phyloP scores from a whole-genome alignment of 2,113 vertebrate genomes.

The Sphyrna mokarran region DNA sequence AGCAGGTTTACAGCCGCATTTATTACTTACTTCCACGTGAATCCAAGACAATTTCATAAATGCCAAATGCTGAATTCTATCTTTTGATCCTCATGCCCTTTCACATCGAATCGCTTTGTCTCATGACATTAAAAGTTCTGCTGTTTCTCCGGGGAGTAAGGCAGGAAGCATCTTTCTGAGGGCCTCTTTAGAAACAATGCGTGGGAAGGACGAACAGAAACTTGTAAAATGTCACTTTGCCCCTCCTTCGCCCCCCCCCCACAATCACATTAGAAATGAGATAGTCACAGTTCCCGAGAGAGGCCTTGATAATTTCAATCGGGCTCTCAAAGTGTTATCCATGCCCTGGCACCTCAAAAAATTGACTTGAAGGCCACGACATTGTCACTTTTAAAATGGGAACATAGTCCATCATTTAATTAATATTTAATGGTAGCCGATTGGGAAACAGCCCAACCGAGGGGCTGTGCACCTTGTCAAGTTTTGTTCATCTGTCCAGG shows the following conservation, averaged over 20 bases:
- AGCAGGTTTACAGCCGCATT: neutral
- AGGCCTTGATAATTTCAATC: constrained; percentile 54
- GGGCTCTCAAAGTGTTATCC: constrained; percentile 27
- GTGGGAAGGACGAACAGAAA: constrained; percentile 40
- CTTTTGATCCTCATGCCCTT: neutral
- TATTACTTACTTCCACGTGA: neutral
- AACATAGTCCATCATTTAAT: neutral
- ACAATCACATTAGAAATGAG: constrained; percentile 49
- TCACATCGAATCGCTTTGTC: constrained; percentile 37
- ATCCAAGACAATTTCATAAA: constrained; percentile 46
- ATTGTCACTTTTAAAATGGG: neutral
- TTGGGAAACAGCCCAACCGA: constrained; percentile 43
- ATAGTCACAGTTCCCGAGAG: constrained; percentile 7
- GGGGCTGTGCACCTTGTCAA: neutral
- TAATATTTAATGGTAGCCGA: constrained; percentile 34
- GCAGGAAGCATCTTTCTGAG: constrained; percentile 43
- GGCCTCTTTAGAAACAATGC: constrained; percentile 48
- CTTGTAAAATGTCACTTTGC: constrained; percentile 51
- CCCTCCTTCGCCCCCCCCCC: constrained; percentile 40
- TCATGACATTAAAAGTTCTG: constrained; percentile 57
- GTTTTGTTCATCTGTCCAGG: neutral
- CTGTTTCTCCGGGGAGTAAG: constrained; percentile 44
- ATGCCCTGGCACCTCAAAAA: neutral
- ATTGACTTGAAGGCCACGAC: neutral
- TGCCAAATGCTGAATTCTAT: constrained; percentile 42